Percentiles rank a stretch among this genome's conserved stretches.
Evolutionary conservation across 35 echinoderm and acorn worm species (phyloP).

Genomic region (Eucidaris tribuloides): DNA sequence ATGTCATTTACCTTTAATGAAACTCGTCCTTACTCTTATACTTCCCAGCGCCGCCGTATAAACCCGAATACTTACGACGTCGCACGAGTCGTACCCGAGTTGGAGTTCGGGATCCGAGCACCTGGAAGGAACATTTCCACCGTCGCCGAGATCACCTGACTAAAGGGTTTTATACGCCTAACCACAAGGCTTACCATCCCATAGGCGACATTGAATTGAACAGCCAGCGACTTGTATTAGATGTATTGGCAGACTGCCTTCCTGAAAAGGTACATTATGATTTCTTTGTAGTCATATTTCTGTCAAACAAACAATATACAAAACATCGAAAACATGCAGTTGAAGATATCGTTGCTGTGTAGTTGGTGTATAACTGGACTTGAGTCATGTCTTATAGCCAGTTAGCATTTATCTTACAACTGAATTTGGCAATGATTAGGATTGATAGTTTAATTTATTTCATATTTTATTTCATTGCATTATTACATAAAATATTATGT

Average conservation of each 20-base stretch:
- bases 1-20: too few relatives aligned
- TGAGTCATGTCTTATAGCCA: too few relatives aligned
- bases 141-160: constrained; percentile 61
- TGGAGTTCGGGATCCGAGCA: constrained; percentile 6
- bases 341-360: too few relatives aligned
- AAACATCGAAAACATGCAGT: too few relatives aligned
- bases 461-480: too few relatives aligned
- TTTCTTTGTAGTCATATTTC: too few relatives aligned
- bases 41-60: constrained; percentile 48
- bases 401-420: too few relatives aligned
- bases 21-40: not conserved
- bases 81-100: constrained; percentile 50
- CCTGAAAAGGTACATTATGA: constrained; percentile 87
- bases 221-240: constrained; percentile 61
- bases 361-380: too few relatives aligned
- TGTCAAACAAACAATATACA: too few relatives aligned
- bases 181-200: constrained; percentile 68
- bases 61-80: constrained; percentile 16
- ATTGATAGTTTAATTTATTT: too few relatives aligned
- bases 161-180: constrained; percentile 82
- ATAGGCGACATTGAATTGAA: constrained; percentile 76
- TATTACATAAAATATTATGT: too few relatives aligned
- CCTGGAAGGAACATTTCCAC: constrained; percentile 48
- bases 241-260: constrained; percentile 61
- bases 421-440: too few relatives aligned